Conservation (phyloP, 2,113 vertebrate genomes). For the Fukomys damarensis region DNA sequence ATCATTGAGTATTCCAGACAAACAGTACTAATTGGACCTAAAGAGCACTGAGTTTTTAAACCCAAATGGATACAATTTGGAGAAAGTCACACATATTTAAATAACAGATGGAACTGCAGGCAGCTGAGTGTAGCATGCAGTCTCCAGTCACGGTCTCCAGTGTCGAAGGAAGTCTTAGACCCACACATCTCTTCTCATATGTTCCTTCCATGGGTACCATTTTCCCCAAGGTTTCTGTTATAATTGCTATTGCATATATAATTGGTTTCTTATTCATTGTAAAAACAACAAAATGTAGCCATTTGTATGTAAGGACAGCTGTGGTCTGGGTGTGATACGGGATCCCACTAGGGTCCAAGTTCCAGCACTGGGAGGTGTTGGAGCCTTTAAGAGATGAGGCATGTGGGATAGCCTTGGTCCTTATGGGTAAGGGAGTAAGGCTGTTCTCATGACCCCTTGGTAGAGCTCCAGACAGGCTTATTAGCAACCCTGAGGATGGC, state of each 20-base stretch:
- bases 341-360: not conserved
- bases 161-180: not conserved
- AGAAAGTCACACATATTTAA: not conserved
- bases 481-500: not conserved
- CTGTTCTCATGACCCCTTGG: not conserved
- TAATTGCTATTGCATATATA: no score
- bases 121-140: not conserved
- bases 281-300: not conserved
- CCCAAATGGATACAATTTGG: not conserved
- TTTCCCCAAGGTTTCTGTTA: not conserved
- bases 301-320: not conserved
- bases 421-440: not conserved
- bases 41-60: not conserved
- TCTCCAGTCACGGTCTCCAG: not conserved
- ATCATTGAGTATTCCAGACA: not conserved
- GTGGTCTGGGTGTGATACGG: not conserved
- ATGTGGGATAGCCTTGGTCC: not conserved
- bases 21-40: not conserved
- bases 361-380: no score
- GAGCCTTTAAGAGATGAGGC: no score
- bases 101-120: not conserved
- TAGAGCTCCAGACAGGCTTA: not conserved
- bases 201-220: not conserved
- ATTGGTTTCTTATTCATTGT: not conserved
- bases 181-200: not conserved